Evolutionary conservation across 2,113 vertebrate genomes (phyloP), one percentile per base, ranked within the genome.

Genomic region (Rhipidura dahli): DNA sequence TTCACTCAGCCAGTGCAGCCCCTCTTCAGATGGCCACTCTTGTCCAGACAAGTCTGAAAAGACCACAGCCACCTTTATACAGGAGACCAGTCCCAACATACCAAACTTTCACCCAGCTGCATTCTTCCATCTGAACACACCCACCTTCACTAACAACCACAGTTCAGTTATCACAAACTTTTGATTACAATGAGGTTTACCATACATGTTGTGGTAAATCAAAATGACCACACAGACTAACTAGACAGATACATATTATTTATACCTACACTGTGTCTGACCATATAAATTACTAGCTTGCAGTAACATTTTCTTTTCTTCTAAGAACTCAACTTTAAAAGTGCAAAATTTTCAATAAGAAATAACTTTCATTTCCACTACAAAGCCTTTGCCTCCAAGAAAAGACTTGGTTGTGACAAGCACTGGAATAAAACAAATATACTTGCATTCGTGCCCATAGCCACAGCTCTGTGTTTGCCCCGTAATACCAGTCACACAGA

Each of bases 111-210:
- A 54, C 6, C 54, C 37, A 90, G 64, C 87, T 95, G 73, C 86
- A 90, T 88, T 96, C 78, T 80, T 94, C 44, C 44, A 50, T 8
- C 53, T 56, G 27, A 85, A 91, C 78, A 93, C 81, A 87, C 54
- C 71, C 91, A 88, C 37, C 21, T 60, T 23, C 18, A 64, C 60
- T 18, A 90, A 68, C 42, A 83, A 53, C 26, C 35, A 49, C 71
- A 42, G 33, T 10, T 63, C 81, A 86, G 83, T 59, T 61, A 49
- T 66, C 54, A 78, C 56, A 69, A 73, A n/a, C 65, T 45, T 76
- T 3, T 2, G 1, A 54, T 83, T 40, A 59, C 51, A 19, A 0
- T 28, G 24, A 93, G 63, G 50, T 77, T 84, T 91, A 86, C 64
- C 39, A 78, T 20, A 23, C 17, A 10, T 8, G 33, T 19, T 70